Evolutionary conservation across 1,140 invertebrate species (phyloP), one percentile per base, ranked within the genome.

Genomic region (Hesperophylax magnus): DNA sequence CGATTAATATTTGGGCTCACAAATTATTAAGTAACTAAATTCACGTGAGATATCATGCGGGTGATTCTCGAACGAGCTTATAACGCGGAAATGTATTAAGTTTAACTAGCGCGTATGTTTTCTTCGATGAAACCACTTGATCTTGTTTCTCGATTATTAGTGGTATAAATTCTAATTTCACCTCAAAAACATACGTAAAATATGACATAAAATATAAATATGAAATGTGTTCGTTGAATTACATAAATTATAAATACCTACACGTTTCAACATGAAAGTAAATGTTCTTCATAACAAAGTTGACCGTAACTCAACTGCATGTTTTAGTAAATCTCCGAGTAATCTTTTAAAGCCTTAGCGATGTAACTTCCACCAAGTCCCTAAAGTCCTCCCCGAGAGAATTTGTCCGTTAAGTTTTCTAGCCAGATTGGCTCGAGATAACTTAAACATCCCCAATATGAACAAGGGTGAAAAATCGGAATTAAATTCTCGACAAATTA

Each of bases 301-400:
- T 67, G 34, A n/a, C 18, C 27, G 63, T 67, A 34, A 67, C 24
- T 67, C 27, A 24, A 67, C 15, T 39, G 63, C 63, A 31, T 31
- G 63, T 67, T 67, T 67, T 39, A 31, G 63, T 67, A 67, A 67
- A 67, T 67, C 63, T 67, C 27, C 27, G 14, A 34, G 8, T 34
- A 58, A 67, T 34, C 31, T 34, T 67, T 67, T 67, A 67, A 67
- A 47, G n/a, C 63, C 63, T 67, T 39, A 39, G 22, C 63, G 63
- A 67, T 67, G 63, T 67, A 27, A 67, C 31, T n/a, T 18, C 22
- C 15, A 2, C 63, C n/a, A 47, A 47, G 39, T 47, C 39, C 39
- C 39, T 14, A 47, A 47, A 47, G 39, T 47, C 39, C 39, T 47
- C 11, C 39, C 11, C 39, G 39, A 14, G 39, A 47, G 39, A 47